phyloP scores from a whole-genome alignment of 2,113 vertebrate species.

The Notothenia rossii region DNA sequence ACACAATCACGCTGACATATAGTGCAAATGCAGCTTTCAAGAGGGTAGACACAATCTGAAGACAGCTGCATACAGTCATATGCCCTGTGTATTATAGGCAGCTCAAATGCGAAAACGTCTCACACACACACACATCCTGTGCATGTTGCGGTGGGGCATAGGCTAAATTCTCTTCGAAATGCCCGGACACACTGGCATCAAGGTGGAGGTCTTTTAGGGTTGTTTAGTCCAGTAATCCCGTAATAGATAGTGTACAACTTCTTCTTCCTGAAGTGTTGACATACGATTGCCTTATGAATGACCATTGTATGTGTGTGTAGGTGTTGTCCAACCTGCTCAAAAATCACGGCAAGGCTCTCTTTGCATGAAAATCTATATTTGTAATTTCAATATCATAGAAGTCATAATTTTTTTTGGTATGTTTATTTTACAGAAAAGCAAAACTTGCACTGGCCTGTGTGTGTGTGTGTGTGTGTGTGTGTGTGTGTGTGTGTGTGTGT shows the following conservation, averaged over 20 bases:
- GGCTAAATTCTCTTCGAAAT: slow-evolving; percentile 40
- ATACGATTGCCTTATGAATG: slow-evolving; percentile 34
- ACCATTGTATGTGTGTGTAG: slow-evolving; percentile 10
- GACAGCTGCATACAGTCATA: slow-evolving; percentile 25
- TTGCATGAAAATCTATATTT: slow-evolving; percentile 15
- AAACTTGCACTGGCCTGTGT: neutral
- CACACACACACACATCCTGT: slow-evolving; percentile 45
- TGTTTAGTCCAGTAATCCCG: slow-evolving; percentile 12
- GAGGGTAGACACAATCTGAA: slow-evolving; percentile 45
- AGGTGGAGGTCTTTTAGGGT: slow-evolving; percentile 43
- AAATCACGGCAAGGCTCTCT: neutral
- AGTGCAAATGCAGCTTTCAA: slow-evolving; percentile 46
- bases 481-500: slow-evolving; percentile 1
- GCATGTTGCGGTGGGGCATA: slow-evolving; percentile 59
- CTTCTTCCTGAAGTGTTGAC: slow-evolving; percentile 33
- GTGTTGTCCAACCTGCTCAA: slow-evolving; percentile 12
- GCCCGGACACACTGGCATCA: slow-evolving; percentile 42
- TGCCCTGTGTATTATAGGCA: slow-evolving; percentile 27
- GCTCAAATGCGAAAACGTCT: slow-evolving; percentile 10
- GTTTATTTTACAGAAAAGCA: neutral
- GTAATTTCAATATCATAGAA: slow-evolving; percentile 3
- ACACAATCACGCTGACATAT: slow-evolving; percentile 40
- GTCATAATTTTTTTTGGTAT: slow-evolving; percentile 10
- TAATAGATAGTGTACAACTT: slow-evolving; percentile 40
- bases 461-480: slow-evolving; percentile 1